These are phyloP conservation scores for Catostomus latipinnis DNA, from an alignment of 2,797 vertebrate species.

Conservation along the genomic window DNA sequence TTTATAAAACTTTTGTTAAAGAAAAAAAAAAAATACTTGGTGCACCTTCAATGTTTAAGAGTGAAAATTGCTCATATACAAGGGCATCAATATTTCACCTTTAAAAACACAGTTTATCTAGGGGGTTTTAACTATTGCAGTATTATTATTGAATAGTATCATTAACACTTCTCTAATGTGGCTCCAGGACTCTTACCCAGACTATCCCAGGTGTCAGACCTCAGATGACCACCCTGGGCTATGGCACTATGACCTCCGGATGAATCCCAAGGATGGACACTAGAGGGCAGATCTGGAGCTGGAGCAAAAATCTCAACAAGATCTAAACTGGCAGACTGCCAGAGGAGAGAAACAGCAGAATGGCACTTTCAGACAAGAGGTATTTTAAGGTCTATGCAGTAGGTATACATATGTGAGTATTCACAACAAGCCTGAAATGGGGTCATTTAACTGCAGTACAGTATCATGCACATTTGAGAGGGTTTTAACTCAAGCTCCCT, in stretches of 20 bases:
- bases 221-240: constrained; percentile 56
- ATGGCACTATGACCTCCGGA: constrained; percentile 47
- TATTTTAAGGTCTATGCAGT: constrained; percentile 43
- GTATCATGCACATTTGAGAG: not conserved
- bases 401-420: not conserved
- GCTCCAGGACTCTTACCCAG: constrained; percentile 67
- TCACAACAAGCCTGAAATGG: constrained; percentile 7
- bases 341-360: constrained; percentile 35
- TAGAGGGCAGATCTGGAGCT: constrained; percentile 72
- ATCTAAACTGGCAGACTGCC: constrained; percentile 91
- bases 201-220: constrained; percentile 77
- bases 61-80: too few species aligned
- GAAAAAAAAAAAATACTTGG: too few species aligned
- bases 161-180: not conserved
- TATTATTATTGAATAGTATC: too few species aligned
- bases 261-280: constrained; percentile 80
- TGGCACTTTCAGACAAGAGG: constrained; percentile 32
- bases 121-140: not conserved
- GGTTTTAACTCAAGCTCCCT: too few species aligned
- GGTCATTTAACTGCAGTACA: not conserved
- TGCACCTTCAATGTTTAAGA: too few species aligned
- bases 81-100: not conserved
- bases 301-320: constrained; percentile 91
- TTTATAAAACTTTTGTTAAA: too few species aligned
- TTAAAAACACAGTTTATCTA: too few species aligned